Conservation (phyloP, 1,140 invertebrate species). For the Cephus cinctus region DNA sequence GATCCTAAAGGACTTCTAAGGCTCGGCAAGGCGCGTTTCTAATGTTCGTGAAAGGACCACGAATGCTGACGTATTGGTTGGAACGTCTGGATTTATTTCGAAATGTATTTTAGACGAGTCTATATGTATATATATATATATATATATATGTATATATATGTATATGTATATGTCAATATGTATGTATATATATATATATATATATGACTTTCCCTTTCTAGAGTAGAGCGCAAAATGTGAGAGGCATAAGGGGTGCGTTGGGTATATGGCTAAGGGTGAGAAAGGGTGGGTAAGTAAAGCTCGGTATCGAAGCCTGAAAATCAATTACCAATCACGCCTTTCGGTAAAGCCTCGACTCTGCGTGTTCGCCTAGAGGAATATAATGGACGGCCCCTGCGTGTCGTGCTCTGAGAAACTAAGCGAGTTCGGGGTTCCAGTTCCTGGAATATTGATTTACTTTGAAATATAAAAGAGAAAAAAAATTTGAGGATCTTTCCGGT, state of each 20-base stretch:
- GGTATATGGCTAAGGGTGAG: constrained; percentile 11
- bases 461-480: not conserved
- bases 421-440: too few relatives aligned
- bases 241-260: not conserved
- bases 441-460: constrained; percentile 27
- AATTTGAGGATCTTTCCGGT: constrained; percentile 1
- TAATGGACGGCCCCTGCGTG: constrained; percentile 30
- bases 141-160: too few relatives aligned
- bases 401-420: constrained; percentile 27
- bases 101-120: too few relatives aligned
- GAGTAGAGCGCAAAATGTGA: not conserved
- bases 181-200: too few relatives aligned
- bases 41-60: too few relatives aligned
- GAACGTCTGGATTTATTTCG: too few relatives aligned
- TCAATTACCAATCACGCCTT: constrained; percentile 43
- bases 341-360: constrained; percentile 32
- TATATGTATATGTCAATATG: too few relatives aligned
- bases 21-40: too few relatives aligned
- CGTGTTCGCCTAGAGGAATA: constrained; percentile 34
- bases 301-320: constrained; percentile 38
- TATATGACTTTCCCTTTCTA: too few relatives aligned
- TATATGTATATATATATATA: too few relatives aligned
- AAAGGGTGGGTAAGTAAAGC: constrained; percentile 17
- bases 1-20: too few relatives aligned
- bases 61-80: too few relatives aligned